phyloP scores from a whole-genome alignment of 2,888 invertebrate species.

The Frankliniella intonsa region DNA sequence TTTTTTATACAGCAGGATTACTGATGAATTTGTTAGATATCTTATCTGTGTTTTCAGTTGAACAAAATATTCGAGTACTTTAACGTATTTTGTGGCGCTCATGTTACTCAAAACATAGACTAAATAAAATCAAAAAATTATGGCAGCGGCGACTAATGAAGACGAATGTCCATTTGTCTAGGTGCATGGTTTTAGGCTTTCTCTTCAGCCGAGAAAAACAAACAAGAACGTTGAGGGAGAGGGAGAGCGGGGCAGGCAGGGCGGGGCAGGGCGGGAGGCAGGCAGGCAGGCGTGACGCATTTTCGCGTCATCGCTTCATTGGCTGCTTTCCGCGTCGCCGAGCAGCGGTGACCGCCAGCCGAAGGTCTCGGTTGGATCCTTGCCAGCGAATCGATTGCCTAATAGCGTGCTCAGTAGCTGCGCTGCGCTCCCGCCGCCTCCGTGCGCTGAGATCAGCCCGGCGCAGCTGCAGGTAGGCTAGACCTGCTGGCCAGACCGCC shows the following conservation, averaged over 20 bases:
- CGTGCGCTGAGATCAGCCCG: background rate
- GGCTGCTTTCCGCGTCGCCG: background rate
- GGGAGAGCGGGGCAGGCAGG: background rate
- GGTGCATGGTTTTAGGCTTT: background rate
- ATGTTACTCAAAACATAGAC: too few species aligned
- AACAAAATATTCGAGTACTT: too few species aligned
- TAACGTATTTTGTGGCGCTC: too few species aligned
- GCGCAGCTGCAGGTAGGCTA: background rate
- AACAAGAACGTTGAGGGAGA: background rate
- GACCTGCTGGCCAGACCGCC: too few species aligned
- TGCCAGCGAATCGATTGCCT: background rate
- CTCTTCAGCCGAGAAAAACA: too few species aligned
- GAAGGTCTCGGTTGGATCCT: background rate
- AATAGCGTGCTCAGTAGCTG: background rate
- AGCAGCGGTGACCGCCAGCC: background rate
- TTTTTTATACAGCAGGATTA: too few species aligned
- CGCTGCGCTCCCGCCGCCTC: background rate
- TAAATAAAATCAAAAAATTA: too few species aligned
- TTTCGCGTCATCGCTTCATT: background rate
- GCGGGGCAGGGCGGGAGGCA: background rate
- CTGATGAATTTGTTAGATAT: too few species aligned
- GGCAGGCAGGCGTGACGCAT: background rate
- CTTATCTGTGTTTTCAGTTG: too few species aligned
- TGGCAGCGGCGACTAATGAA: too few species aligned
- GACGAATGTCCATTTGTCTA: background rate